Evolutionary conservation across 2,888 invertebrate species (phyloP), one percentile per base, ranked within the genome.

Genomic region (Troides oblongomaculatus): DNA sequence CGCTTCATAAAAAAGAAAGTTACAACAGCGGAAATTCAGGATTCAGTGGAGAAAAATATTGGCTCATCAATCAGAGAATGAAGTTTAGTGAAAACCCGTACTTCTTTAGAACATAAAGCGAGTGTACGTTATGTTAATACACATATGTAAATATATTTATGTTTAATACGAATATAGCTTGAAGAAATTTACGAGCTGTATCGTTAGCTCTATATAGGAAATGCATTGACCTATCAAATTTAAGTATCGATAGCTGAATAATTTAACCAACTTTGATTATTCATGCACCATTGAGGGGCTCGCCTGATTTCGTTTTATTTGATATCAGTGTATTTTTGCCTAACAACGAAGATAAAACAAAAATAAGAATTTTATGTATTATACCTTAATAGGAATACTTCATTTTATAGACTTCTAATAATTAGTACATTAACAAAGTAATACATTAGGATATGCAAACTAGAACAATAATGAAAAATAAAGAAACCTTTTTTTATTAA

Each of bases 251-350:
- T 46, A 30, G 30, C 21, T 43, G 69, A 69, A 69, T 69, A 69
- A 69, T 69, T 69, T 69, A 61, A 68, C 25, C 53, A 53, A 57
- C 14, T 61, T 64, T 69, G 46, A 64, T 64, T 69, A 69, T 64
- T 69, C 69, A 69, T 69, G 64, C 30, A 30, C 46, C 21, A 64
- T 64, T 39, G 56, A 69, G 69, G 61, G 64, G 64, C 17, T 59
- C 64, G 60, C 56, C n/a, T 36, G 56, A 62, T 62, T 64, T 61
- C 61, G 50, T 61, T 69, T 53, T 64, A 61, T 65, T 65, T 61
- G 30, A 46, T 62, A 69, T 69, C 58, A 36, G 14, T 53, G 43
- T 39, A 21, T 60, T 43, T 60, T 39, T 53, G 64, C 58, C 64
- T 64, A 68, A 2, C 50, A 17, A 50, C 25, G 30, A 14, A 56